Percentiles rank a stretch among this genome's conserved stretches.
Evolutionary conservation across 2,797 vertebrate genomes (phyloP).

Genomic region (Chaunax sp.): DNA sequence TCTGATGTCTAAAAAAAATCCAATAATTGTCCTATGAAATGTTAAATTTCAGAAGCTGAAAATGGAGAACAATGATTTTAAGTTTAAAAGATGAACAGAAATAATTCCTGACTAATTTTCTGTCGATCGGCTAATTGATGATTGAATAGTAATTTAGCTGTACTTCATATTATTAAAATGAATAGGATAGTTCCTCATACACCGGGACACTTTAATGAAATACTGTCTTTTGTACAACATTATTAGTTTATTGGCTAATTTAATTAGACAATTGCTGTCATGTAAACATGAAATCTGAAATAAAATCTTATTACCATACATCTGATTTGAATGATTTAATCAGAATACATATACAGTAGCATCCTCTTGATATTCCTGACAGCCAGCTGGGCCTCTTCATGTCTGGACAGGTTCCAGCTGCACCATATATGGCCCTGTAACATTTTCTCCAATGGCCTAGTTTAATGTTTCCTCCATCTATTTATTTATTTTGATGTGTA

Average conservation of each 20-base stretch:
- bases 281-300: background rate
- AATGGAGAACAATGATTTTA: too few species aligned
- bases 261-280: background rate
- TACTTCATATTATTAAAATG: too few species aligned
- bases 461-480: slow-evolving; percentile 13
- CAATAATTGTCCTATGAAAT: too few species aligned
- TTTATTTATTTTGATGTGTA: slow-evolving; percentile 11
- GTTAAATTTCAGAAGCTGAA: too few species aligned
- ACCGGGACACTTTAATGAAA: background rate
- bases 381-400: too few species aligned
- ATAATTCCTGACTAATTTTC: background rate
- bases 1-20: too few species aligned
- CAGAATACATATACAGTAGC: background rate
- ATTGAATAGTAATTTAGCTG: too few species aligned
- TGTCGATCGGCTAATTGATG: background rate
- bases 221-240: background rate
- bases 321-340: background rate
- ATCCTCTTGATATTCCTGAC: background rate
- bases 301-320: too few species aligned
- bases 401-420: slow-evolving; percentile 4
- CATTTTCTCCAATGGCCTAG: slow-evolving; percentile 20
- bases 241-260: background rate
- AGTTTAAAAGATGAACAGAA: background rate
- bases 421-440: slow-evolving; percentile 1
- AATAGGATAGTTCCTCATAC: background rate